phyloP scores from a whole-genome alignment of 2,113 vertebrate species.

The Poicephalus gulielmi region DNA sequence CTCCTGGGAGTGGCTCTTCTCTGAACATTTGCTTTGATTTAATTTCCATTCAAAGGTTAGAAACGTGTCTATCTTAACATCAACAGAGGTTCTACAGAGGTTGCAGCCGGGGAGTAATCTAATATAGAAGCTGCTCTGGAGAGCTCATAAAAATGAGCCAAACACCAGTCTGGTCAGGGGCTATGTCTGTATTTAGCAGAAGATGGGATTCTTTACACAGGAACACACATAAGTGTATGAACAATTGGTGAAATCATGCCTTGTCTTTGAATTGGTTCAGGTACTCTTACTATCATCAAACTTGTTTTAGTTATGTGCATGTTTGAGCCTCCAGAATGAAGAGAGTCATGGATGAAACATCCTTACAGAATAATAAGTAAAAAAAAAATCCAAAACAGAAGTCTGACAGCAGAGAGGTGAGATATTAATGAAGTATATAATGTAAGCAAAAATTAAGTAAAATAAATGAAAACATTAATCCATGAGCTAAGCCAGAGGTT shows the following conservation, averaged over 20 bases:
- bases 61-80: rapidly evolving
- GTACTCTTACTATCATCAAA: background rate
- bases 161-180: background rate
- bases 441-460: background rate
- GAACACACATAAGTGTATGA: background rate
- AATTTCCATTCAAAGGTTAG: background rate
- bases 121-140: background rate
- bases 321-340: background rate
- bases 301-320: background rate
- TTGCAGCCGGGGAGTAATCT: background rate
- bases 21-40: background rate
- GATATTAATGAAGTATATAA: background rate
- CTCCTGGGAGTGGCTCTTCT: background rate
- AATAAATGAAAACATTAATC: background rate
- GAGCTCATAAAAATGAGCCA: background rate
- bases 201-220: background rate
- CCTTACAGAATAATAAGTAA: background rate
- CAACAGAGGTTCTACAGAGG: background rate
- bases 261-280: background rate
- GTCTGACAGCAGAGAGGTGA: background rate
- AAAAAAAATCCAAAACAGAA: background rate
- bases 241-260: background rate
- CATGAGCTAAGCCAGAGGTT: background rate
- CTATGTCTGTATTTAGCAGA: background rate
- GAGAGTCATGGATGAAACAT: background rate